Evolutionary conservation across 1,140 invertebrate genomes (phyloP).

Genomic region (Procambarus clarkii): DNA sequence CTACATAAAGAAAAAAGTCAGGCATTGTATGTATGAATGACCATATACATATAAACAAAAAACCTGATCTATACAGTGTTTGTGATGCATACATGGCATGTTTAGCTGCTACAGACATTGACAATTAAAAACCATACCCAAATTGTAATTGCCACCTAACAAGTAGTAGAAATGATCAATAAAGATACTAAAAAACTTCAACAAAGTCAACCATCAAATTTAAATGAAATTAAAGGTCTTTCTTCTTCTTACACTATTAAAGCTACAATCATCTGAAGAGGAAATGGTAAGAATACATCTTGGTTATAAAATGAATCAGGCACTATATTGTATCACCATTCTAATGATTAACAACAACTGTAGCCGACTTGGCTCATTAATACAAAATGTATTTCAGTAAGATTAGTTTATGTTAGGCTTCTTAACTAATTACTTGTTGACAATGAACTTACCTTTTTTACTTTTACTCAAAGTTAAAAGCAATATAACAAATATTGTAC

Average conservation of each 20-base stretch:
- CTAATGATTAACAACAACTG: slow-evolving; percentile 35
- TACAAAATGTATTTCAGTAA: slow-evolving; percentile 18
- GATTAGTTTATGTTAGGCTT: neutral
- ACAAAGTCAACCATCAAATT: neutral
- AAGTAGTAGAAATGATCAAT: neutral
- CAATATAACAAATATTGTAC: slow-evolving; percentile 31
- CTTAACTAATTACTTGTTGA: neutral
- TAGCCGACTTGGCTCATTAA: neutral
- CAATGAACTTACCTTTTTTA: neutral
- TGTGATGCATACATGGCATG: neutral
- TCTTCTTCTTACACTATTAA: slow-evolving; percentile 12
- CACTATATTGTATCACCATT: slow-evolving; percentile 40
- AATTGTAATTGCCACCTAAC: neutral
- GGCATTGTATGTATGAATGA: slow-evolving; percentile 1
- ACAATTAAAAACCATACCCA: neutral
- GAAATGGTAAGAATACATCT: slow-evolving; percentile 5
- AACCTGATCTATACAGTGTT: neutral
- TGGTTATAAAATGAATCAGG: slow-evolving; percentile 40
- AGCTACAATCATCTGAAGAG: slow-evolving; percentile 21
- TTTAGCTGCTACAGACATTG: neutral
- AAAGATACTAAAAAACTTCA: slow-evolving; percentile 18
- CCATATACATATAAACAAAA: neutral
- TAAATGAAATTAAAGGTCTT: slow-evolving; percentile 12
- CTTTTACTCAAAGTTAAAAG: slow-evolving; percentile 9
- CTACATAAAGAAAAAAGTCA: neutral